phyloP scores from a whole-genome alignment of 2,888 invertebrate species.

The Tineola bisselliella region DNA sequence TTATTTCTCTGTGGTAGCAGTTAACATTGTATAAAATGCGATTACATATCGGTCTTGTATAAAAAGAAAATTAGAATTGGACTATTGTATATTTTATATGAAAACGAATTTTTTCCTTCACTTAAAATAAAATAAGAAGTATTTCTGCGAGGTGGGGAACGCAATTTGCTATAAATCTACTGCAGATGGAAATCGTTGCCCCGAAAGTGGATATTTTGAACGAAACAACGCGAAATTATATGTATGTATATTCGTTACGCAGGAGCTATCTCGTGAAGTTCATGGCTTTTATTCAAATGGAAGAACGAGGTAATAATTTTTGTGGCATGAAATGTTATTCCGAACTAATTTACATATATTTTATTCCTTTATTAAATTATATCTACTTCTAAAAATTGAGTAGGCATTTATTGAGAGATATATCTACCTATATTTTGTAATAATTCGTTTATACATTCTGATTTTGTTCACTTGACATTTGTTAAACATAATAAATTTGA shows the following conservation, averaged over 20 bases:
- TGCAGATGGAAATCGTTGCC: slow-evolving; percentile 42
- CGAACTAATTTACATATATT: not conserved
- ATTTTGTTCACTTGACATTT: no score
- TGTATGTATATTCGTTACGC: not conserved
- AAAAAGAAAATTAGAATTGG: slow-evolving; percentile 2
- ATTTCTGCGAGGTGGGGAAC: slow-evolving; percentile 30
- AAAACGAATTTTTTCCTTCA: slow-evolving; percentile 34
- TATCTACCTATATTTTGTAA: no score
- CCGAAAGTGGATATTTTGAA: slow-evolving; percentile 5
- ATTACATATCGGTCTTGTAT: no score
- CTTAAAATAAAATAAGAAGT: slow-evolving; percentile 37
- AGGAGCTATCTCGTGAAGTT: not conserved
- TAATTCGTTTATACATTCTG: no score
- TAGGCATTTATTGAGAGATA: no score
- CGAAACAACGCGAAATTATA: slow-evolving; percentile 7
- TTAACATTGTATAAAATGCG: no score
- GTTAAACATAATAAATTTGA: no score
- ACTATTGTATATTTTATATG: slow-evolving; percentile 18
- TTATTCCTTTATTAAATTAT: not conserved
- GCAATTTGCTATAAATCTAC: slow-evolving; percentile 62
- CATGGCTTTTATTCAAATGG: not conserved
- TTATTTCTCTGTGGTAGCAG: no score
- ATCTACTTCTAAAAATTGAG: no score
- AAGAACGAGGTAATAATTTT: not conserved
- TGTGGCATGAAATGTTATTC: not conserved